These are phyloP conservation scores for Cynaeus angustus DNA, from an alignment of 2,888 invertebrate species.

Conservation along the genomic window DNA sequence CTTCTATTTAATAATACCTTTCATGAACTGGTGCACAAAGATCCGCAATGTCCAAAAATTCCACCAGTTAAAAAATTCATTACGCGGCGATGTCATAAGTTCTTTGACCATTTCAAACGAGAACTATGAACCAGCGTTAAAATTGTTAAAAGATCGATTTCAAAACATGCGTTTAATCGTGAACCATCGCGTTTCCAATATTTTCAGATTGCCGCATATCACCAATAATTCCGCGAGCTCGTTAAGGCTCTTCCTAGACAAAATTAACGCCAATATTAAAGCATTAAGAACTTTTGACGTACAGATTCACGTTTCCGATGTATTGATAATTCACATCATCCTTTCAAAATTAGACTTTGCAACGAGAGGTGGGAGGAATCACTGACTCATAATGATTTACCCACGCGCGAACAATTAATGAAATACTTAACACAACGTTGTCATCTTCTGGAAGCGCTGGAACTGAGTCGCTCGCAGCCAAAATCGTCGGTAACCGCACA, in stretches of 20 bases:
- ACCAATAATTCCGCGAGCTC: not conserved
- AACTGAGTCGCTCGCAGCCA: too few relatives aligned
- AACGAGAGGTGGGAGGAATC: constrained; percentile 7
- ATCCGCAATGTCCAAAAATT: constrained; percentile 13
- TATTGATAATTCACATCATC: not conserved
- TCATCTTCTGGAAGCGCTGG: too few relatives aligned
- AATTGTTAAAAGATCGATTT: constrained; percentile 4
- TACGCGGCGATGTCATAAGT: constrained; percentile 7
- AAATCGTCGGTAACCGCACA: too few relatives aligned
- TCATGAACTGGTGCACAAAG: not conserved
- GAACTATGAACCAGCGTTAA: not conserved
- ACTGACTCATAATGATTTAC: not conserved
- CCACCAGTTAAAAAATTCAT: not conserved
- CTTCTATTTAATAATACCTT: constrained; percentile 15
- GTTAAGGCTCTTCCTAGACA: not conserved
- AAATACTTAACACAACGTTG: too few relatives aligned
- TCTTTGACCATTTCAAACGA: constrained; percentile 5
- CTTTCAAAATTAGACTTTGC: constrained; percentile 1
- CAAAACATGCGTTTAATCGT: not conserved
- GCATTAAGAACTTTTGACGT: not conserved
- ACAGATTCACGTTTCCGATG: not conserved
- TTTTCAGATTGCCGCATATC: too few relatives aligned
- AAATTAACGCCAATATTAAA: not conserved
- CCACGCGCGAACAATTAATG: too few relatives aligned
- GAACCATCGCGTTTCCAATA: too few relatives aligned